Evolutionary conservation across 2,888 invertebrate genomes (phyloP).

Genomic region (Thereva unica): DNA sequence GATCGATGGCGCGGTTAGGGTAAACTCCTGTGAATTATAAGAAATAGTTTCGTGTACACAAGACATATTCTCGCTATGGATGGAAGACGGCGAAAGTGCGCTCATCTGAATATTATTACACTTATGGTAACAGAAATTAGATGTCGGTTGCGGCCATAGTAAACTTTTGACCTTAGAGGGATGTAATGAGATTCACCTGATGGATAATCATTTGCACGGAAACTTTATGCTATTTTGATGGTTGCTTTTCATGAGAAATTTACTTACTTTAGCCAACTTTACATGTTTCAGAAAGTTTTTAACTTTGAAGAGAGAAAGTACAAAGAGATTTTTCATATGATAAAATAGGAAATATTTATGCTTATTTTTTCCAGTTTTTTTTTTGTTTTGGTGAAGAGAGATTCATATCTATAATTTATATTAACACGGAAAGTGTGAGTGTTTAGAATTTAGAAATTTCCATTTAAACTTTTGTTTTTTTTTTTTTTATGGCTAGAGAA

Average conservation of each 20-base stretch:
- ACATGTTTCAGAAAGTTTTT: no score
- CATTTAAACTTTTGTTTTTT: no score
- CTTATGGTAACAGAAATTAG: slow-evolving; percentile 28
- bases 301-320: no score
- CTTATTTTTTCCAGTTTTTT: no score
- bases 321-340: no score
- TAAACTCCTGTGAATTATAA: slow-evolving; percentile 2
- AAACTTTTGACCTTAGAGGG: slow-evolving; percentile 26
- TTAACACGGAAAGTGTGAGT: no score
- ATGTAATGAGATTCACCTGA: slow-evolving; percentile 25
- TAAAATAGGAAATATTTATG: no score
- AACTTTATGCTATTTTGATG: slow-evolving; percentile 7
- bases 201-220: slow-evolving; percentile 23
- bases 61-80: slow-evolving; percentile 12
- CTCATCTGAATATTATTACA: slow-evolving; percentile 33
- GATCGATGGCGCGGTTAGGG: background rate
- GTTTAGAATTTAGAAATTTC: no score
- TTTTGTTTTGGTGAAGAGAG: no score
- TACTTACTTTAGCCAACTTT: no score
- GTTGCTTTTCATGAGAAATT: slow-evolving; percentile 7
- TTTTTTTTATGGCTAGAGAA: no score
- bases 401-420: no score
- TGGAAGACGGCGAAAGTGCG: slow-evolving; percentile 19
- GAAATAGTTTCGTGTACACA: slow-evolving; percentile 23
- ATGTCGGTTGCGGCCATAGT: slow-evolving; percentile 29